Conservation (phyloP, 35 echinoderm and acorn worm species). For the Heliocidaris erythrogramma region DNA sequence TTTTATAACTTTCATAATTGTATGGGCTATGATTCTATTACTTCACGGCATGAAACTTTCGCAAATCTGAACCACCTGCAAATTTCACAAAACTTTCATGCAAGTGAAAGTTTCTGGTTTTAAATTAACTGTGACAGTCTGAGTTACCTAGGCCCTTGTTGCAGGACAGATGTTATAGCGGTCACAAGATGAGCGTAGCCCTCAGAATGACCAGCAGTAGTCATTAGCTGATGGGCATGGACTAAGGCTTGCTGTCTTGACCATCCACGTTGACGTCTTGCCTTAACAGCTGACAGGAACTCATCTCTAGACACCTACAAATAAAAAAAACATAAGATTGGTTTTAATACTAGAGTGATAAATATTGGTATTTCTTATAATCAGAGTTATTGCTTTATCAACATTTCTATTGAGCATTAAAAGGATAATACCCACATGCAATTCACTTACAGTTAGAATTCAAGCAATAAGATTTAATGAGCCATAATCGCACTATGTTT, state of each 20-base stretch:
- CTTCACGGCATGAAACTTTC: no score
- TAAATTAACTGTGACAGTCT: no score
- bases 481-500: no score
- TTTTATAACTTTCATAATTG: no score
- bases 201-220: slow-evolving; percentile 62
- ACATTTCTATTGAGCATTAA: background rate
- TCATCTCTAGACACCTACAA: slow-evolving; percentile 64
- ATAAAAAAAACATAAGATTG: background rate
- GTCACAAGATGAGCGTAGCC: slow-evolving; percentile 69
- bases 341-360: no score
- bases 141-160: slow-evolving; percentile 73
- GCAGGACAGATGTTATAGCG: slow-evolving; percentile 72
- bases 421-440: background rate
- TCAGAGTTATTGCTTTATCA: background rate
- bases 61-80: no score
- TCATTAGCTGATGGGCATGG: slow-evolving; percentile 69
- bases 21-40: no score
- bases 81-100: no score
- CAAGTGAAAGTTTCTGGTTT: no score
- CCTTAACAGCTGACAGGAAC: slow-evolving; percentile 70
- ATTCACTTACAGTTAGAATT: background rate
- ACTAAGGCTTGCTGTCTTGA: slow-evolving; percentile 73
- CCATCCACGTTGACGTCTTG: slow-evolving; percentile 49
- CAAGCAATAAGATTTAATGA: no score
- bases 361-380: background rate